Base-by-base conservation (phyloP, 2,797 vertebrate genomes). In the Moxostoma hubbsi region DNA sequence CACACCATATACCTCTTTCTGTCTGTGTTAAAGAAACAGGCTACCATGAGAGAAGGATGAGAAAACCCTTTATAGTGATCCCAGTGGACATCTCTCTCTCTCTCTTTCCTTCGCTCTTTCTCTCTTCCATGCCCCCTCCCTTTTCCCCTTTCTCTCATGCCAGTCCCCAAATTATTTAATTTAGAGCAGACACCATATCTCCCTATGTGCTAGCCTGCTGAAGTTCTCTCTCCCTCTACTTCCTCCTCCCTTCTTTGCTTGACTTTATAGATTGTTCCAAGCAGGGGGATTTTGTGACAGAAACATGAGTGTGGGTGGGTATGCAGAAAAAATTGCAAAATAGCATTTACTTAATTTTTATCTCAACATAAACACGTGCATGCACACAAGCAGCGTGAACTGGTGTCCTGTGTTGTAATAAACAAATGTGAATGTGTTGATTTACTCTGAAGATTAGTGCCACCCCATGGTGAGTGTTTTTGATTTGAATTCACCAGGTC, bases 401-500 rank as follows among this genome's bases (percentile, higher is more conserved):
- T 9, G 77, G 75, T 75, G 79, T 79, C 85, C 85, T 77, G 75
- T 76, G 71, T 75, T 77, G 81, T 69, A 78, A 67, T 80, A 80
- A 86, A 84, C 83, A 83, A 82, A 83, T 85, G 82, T 51, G 80
- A 83, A 83, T 80, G 80, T 84, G 81, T 81, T 86, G 84, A 84
- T 84, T 85, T 84, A 79, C 84, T 87, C 81, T 46, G 83, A 86
- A 87, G 85, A 87, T 86, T 86, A 84, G 86, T 49, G 70, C 76
- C 49, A 79, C 82, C 78, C 75, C 83, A 85, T 82, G 82, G 82
- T 15, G 85, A 83, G 85, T 43, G 62, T 75, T 79, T 86, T 86
- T 85, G 80, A 86, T 87, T 86, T 84, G 78, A 86, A 86, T 87
- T 87, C 83, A 75, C 84, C 81, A 84, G 82, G 84, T 69, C 80